Conservation (phyloP, 1,140 invertebrate genomes). For the Drosophila truncata region DNA sequence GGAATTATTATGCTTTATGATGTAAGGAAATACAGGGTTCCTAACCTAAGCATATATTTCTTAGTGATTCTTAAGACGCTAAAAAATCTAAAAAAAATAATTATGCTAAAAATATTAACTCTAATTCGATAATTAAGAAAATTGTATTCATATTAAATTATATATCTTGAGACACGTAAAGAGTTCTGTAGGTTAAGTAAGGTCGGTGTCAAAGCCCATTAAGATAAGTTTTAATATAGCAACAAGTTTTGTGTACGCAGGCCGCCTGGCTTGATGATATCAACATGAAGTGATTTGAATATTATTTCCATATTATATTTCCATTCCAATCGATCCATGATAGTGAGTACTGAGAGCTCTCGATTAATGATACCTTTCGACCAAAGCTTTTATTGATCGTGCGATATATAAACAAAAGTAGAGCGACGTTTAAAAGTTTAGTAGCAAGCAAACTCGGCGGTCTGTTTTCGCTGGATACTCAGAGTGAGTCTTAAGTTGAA, state of each 20-base stretch:
- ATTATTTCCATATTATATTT: slow-evolving; percentile 8
- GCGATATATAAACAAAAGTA: slow-evolving; percentile 33
- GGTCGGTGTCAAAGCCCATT: too few species aligned
- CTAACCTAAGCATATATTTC: not conserved
- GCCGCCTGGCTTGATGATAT: not conserved
- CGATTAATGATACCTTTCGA: slow-evolving; percentile 17
- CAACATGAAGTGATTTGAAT: not conserved
- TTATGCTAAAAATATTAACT: not conserved
- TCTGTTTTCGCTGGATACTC: slow-evolving; percentile 19
- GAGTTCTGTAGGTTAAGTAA: not conserved
- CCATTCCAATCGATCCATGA: slow-evolving; percentile 14
- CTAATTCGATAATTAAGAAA: too few species aligned
- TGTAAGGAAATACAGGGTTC: not conserved
- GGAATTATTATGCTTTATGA: not conserved
- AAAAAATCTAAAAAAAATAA: not conserved
- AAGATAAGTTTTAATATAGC: not conserved
- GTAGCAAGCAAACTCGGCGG: slow-evolving; percentile 53
- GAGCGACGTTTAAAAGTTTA: slow-evolving; percentile 47
- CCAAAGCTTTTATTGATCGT: slow-evolving; percentile 60
- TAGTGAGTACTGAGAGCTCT: slow-evolving; percentile 28
- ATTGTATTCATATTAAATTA: too few species aligned
- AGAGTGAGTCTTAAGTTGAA: slow-evolving; percentile 12
- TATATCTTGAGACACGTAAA: not conserved
- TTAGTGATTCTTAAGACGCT: not conserved
- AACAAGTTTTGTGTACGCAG: not conserved